Conservation (phyloP, 2,113 vertebrate species). For the Marmota flaviventris region DNA sequence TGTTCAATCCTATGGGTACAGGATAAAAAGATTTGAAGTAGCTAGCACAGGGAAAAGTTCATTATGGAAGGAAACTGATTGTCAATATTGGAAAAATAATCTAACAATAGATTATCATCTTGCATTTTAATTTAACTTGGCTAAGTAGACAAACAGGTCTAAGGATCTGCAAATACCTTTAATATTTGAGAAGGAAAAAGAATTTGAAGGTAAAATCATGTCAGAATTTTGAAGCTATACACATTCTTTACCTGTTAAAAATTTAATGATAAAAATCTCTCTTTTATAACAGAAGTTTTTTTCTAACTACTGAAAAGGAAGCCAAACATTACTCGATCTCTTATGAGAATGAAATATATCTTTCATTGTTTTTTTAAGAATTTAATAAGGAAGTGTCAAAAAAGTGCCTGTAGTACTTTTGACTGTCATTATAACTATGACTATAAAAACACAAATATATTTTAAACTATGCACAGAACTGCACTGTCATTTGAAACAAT, state of each 20-base stretch:
- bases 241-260: constrained; percentile 81
- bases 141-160: constrained; percentile 86
- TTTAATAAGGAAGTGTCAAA: background rate
- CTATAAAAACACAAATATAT: background rate
- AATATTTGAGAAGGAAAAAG: constrained; percentile 80
- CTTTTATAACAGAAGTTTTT: constrained; percentile 69
- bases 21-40: constrained; percentile 83
- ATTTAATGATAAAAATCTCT: constrained; percentile 76
- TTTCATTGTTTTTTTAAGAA: background rate
- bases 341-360: constrained; percentile 30
- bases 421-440: background rate
- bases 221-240: constrained; percentile 70
- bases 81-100: constrained; percentile 89
- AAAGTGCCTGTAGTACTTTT: background rate
- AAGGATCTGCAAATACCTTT: constrained; percentile 85
- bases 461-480: background rate
- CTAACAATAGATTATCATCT: constrained; percentile 86
- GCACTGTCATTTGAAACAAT: background rate
- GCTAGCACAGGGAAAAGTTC: constrained; percentile 82
- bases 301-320: constrained; percentile 71
- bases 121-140: constrained; percentile 88
- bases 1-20: constrained; percentile 82
- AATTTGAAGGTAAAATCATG: constrained; percentile 79
- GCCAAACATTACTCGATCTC: background rate
- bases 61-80: constrained; percentile 82